These are phyloP conservation scores for Pediacus dermestoides DNA, from an alignment of 2,888 invertebrate species.

Conservation along the genomic window DNA sequence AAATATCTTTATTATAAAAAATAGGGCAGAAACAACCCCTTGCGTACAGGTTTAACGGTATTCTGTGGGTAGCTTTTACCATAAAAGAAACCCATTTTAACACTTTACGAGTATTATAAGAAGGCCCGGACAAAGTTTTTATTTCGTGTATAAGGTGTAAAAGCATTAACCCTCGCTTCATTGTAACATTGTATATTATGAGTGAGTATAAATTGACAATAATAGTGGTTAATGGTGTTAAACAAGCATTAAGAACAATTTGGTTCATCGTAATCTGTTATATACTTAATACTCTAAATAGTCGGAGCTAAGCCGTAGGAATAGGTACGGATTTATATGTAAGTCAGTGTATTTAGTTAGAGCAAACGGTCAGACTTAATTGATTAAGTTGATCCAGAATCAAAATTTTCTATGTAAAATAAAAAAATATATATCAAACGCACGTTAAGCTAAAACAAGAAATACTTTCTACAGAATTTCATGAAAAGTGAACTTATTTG, in stretches of 20 bases:
- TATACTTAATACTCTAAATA: conserved; percentile 2
- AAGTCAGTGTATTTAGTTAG: too few relatives aligned
- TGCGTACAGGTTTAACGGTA: conserved; percentile 7
- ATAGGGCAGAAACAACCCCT: neutral
- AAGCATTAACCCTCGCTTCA: conserved; percentile 14
- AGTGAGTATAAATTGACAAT: conserved; percentile 1
- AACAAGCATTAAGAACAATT: conserved; percentile 2
- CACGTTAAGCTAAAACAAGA: too few relatives aligned
- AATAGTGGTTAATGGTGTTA: neutral
- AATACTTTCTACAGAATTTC: too few relatives aligned
- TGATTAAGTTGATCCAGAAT: too few relatives aligned
- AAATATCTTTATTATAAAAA: neutral
- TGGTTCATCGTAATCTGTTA: conserved; percentile 1
- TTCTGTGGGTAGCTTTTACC: conserved; percentile 10
- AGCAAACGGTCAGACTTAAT: too few relatives aligned
- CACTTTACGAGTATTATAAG: conserved; percentile 16
- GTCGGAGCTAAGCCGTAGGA: too few relatives aligned
- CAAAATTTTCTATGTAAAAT: too few relatives aligned
- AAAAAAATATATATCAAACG: too few relatives aligned
- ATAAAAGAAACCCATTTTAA: conserved; percentile 13
- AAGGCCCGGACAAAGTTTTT: conserved; percentile 13
- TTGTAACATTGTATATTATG: conserved; percentile 12
- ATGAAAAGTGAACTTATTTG: too few relatives aligned
- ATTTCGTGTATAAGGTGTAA: conserved; percentile 14
- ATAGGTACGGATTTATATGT: too few relatives aligned